A percentile compares a stretch with the other conserved stretches of the same genome.
These are phyloP conservation scores for Phenganax marumi DNA, from an alignment of 92 coral and sea anemone species.

Conservation along the genomic window DNA sequence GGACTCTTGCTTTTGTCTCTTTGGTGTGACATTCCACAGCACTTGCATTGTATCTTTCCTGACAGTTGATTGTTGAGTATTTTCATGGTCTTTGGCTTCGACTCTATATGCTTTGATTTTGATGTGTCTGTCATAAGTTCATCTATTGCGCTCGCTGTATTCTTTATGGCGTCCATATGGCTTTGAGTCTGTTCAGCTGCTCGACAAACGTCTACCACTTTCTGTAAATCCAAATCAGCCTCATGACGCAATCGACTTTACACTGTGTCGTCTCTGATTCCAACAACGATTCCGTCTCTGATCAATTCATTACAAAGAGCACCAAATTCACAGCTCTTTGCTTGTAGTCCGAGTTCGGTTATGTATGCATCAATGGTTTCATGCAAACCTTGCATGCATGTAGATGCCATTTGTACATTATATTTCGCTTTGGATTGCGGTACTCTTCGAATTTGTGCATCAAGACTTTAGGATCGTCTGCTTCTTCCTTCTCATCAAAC, in stretches of 20 bases:
- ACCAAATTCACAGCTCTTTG: conserved; percentile 35
- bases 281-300: conserved; percentile 23
- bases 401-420: conserved; percentile 29
- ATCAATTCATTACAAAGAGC: not conserved
- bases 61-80: not conserved
- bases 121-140: not conserved
- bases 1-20: not conserved
- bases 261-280: conserved; percentile 23
- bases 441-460: conserved; percentile 11
- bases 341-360: conserved; percentile 8
- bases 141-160: not conserved
- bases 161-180: conserved; percentile 31
- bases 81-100: not conserved
- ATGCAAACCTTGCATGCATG: not conserved
- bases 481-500: not conserved
- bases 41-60: not conserved
- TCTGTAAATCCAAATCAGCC: conserved; percentile 12
- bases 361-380: conserved; percentile 6
- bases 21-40: not conserved
- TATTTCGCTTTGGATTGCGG: conserved; percentile 20
- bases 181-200: conserved; percentile 13
- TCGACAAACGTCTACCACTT: conserved; percentile 10
- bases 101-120: not conserved
- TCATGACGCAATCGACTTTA: conserved; percentile 12
- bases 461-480: not conserved